phyloP scores from a whole-genome alignment of 2,797 vertebrate species.

The Capromys pilorides region DNA sequence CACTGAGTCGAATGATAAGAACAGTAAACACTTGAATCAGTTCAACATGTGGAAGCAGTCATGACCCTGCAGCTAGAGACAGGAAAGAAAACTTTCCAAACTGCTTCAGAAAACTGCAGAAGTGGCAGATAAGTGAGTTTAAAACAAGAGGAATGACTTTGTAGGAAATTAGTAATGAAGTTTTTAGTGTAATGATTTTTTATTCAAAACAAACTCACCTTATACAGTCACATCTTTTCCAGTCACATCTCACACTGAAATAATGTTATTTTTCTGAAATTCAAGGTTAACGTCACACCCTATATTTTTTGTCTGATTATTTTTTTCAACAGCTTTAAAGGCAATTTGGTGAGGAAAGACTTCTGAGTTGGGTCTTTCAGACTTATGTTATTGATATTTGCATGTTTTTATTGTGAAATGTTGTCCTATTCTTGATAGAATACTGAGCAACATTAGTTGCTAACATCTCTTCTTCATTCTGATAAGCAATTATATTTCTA shows the following conservation, averaged over 20 bases:
- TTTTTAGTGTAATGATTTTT: background rate
- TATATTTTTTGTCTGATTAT: background rate
- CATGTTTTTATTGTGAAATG: background rate
- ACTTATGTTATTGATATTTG: background rate
- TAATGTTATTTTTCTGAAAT: slow-evolving; percentile 22
- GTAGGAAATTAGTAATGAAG: background rate
- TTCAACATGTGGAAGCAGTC: background rate
- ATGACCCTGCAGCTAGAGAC: background rate
- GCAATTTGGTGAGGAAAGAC: background rate
- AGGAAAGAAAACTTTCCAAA: background rate
- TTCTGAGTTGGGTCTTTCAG: background rate
- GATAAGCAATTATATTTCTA: background rate
- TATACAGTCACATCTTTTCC: background rate
- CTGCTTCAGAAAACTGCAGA: background rate
- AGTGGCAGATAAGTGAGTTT: background rate
- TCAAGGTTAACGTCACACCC: background rate
- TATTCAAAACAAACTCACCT: background rate
- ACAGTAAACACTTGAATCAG: background rate
- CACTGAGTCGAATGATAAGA: background rate
- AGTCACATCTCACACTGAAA: background rate
- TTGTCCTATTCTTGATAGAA: background rate
- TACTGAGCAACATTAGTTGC: background rate
- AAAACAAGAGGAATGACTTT: background rate
- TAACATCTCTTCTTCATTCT: background rate
- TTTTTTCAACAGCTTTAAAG: background rate